Percentiles rank a stretch among this genome's conserved stretches.
Evolutionary conservation across 2,797 vertebrate species (phyloP).

Genomic region (Morelia viridis): DNA sequence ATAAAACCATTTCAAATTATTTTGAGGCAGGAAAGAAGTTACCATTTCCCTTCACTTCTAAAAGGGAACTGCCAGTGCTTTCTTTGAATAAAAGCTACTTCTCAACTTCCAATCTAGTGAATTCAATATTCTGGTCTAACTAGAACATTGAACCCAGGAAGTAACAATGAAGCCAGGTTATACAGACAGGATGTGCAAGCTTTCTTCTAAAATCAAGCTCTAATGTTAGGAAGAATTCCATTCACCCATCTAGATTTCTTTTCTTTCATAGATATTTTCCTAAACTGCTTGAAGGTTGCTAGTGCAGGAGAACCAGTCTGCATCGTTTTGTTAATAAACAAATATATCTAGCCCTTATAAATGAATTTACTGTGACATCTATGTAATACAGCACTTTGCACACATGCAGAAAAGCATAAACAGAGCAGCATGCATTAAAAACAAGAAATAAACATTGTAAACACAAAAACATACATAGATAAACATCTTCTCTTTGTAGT

Average conservation of each 20-base stretch:
- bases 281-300: not conserved
- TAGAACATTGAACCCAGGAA: not conserved
- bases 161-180: not conserved
- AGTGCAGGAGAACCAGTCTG: not conserved
- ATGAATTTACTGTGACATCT: not conserved
- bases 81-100: not conserved
- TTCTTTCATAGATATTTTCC: not conserved
- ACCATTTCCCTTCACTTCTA: not conserved
- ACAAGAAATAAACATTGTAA: not conserved
- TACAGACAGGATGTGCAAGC: not conserved
- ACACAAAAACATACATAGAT: not conserved
- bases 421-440: not conserved
- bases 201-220: not conserved
- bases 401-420: not conserved
- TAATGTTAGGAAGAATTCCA: not conserved
- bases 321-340: not conserved
- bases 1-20: not conserved
- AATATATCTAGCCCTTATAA: not conserved
- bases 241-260: not conserved
- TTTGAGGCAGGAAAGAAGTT: not conserved
- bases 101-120: not conserved
- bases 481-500: conserved; percentile 4
- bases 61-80: not conserved
- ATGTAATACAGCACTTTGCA: not conserved
- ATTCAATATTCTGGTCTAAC: not conserved